phyloP scores from a whole-genome alignment of 2,113 vertebrate genomes.

The Hyperopisus bebe region DNA sequence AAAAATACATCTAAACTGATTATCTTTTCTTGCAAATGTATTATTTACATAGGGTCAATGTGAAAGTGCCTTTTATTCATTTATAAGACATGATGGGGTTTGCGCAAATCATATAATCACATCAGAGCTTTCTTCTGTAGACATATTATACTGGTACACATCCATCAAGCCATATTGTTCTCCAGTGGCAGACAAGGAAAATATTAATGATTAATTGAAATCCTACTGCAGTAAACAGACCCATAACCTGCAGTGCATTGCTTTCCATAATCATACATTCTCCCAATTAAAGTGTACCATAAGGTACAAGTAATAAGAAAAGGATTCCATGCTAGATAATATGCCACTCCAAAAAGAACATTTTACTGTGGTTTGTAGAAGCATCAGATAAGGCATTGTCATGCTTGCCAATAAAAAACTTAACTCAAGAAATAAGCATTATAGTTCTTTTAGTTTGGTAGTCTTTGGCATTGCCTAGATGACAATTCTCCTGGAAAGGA shows the following conservation, averaged over 20 bases:
- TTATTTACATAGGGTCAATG: constrained; percentile 15
- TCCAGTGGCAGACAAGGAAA: neutral
- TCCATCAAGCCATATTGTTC: neutral
- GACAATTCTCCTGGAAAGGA: neutral
- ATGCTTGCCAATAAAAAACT: neutral
- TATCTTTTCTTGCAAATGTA: neutral
- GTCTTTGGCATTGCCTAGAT: neutral
- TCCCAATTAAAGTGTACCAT: neutral
- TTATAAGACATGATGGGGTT: constrained; percentile 1
- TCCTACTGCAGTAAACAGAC: constrained; percentile 3
- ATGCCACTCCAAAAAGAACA: neutral
- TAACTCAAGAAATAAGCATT: neutral
- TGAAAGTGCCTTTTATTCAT: constrained; percentile 6
- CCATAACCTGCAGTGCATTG: neutral
- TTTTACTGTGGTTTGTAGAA: neutral
- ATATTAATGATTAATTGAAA: constrained; percentile 17
- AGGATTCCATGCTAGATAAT: neutral
- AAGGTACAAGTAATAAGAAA: neutral
- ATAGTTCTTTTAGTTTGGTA: neutral
- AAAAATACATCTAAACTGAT: constrained; percentile 8
- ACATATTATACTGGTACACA: neutral
- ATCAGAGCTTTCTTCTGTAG: neutral
- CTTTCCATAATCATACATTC: neutral
- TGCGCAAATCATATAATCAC: constrained; percentile 10
- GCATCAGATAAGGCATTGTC: neutral